phyloP scores from a whole-genome alignment of 2,888 invertebrate genomes.

The Argyresthia goedartella region DNA sequence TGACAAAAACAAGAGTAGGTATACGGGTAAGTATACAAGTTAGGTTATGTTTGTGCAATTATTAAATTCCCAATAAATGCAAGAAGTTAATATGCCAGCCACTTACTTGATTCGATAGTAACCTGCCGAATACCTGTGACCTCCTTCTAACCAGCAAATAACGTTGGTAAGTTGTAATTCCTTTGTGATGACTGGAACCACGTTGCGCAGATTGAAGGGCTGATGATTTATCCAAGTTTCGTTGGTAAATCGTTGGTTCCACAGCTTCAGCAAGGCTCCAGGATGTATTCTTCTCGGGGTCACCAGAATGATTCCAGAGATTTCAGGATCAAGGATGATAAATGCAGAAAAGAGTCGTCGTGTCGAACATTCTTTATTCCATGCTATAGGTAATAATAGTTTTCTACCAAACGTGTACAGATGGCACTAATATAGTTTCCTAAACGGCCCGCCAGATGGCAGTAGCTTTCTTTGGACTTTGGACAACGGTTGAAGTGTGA shows the following conservation, averaged over 20 bases:
- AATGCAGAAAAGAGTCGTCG: no score
- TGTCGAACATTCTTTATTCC: no score
- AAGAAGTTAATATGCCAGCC: neutral
- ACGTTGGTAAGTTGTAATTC: neutral
- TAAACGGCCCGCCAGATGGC: no score
- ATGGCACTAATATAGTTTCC: no score
- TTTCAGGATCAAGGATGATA: no score
- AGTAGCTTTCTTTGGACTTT: no score
- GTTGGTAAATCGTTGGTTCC: neutral
- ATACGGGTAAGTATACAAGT: neutral
- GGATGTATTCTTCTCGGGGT: neutral
- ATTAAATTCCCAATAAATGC: neutral
- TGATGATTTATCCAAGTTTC: neutral
- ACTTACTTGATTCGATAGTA: neutral
- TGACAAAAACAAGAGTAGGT: neutral
- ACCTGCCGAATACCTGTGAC: neutral
- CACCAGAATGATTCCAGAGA: no score
- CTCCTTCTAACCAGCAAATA: neutral
- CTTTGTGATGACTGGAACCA: neutral
- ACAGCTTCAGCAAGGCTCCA: neutral
- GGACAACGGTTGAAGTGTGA: no score
- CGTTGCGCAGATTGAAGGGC: neutral
- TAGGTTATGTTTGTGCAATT: no score
- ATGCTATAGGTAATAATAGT: no score
- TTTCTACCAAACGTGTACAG: no score